These are phyloP conservation scores for Oreotrochilus melanogaster DNA, from an alignment of 2,113 vertebrate genomes.

Conservation along the genomic window DNA sequence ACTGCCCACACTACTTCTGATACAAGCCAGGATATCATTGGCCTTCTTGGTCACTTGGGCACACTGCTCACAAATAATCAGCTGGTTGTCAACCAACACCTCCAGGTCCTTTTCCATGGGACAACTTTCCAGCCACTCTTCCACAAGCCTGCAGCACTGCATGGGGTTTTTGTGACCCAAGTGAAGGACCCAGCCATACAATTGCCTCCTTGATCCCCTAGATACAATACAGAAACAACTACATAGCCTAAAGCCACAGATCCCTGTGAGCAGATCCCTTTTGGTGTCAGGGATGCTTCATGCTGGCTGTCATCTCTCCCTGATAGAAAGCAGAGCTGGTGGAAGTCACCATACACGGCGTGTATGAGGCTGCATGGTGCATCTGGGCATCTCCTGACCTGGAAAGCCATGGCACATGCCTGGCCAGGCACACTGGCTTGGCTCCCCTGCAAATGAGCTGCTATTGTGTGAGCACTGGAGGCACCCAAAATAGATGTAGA, in stretches of 20 bases:
- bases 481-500: background rate
- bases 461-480: background rate
- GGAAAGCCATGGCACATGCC: background rate
- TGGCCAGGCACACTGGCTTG: background rate
- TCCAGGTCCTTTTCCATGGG: too few species aligned
- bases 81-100: too few species aligned
- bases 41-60: too few species aligned
- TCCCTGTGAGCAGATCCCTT: background rate
- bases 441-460: background rate
- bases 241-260: background rate
- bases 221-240: background rate
- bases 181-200: too few species aligned
- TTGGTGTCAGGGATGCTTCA: background rate
- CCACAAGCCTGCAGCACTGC: too few species aligned
- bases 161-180: too few species aligned
- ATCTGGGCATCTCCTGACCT: slow-evolving; percentile 7
- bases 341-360: fast-evolving
- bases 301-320: fast-evolving
- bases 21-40: too few species aligned
- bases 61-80: too few species aligned
- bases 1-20: too few species aligned
- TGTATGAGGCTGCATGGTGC: background rate
- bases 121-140: too few species aligned
- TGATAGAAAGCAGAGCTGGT: background rate
- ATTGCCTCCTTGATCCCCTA: background rate